A percentile compares a stretch with the other conserved stretches of the same genome.
Evolutionary conservation across 2,113 vertebrate genomes (phyloP).

Genomic region (Boulengeromyrus knoepffleri): DNA sequence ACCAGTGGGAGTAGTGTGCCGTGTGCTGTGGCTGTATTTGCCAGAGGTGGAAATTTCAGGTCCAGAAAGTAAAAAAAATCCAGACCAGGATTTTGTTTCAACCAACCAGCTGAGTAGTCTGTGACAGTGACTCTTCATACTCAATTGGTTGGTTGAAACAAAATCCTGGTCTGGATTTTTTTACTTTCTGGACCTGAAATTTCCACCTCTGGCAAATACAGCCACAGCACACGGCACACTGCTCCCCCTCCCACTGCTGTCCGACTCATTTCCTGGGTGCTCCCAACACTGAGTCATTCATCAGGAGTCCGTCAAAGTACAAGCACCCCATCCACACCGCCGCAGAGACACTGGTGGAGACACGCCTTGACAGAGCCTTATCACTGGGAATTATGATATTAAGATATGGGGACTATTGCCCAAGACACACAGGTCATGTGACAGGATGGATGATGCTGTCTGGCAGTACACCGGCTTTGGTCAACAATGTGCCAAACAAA

Average conservation of each 20-base stretch:
- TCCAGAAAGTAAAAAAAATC: too few relatives aligned
- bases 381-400: not conserved
- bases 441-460: not conserved
- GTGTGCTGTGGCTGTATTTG: too few relatives aligned
- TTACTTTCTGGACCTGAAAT: too few relatives aligned
- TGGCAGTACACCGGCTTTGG: not conserved
- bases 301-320: not conserved
- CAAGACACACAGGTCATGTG: not conserved
- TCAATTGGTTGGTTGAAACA: too few relatives aligned
- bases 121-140: too few relatives aligned
- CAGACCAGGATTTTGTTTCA: too few relatives aligned
- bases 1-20: not conserved
- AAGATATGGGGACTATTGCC: not conserved
- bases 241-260: not conserved
- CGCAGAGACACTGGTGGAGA: not conserved
- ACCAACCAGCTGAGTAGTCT: too few relatives aligned
- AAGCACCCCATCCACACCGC: not conserved
- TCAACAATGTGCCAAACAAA: not conserved
- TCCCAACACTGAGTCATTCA: not conserved
- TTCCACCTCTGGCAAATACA: not conserved
- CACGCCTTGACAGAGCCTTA: not conserved
- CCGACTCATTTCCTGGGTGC: not conserved
- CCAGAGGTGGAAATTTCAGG: too few relatives aligned
- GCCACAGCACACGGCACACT: not conserved
- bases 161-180: too few relatives aligned